Evolutionary conservation across 2,888 invertebrate genomes (phyloP).

Genomic region (Drosophila paramelanica): DNA sequence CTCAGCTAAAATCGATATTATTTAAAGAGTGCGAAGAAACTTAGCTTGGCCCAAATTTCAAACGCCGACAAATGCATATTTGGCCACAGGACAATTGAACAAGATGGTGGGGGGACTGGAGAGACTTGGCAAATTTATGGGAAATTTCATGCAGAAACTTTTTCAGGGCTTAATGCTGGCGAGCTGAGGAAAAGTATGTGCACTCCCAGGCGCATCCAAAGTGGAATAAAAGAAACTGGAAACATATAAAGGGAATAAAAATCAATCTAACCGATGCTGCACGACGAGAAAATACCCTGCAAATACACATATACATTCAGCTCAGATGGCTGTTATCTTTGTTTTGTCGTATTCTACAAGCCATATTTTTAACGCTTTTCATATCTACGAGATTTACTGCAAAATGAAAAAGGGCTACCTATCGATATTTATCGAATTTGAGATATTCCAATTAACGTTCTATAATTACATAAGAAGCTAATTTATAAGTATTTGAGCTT

Average conservation of each 20-base stretch:
- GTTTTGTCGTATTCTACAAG: too few species aligned
- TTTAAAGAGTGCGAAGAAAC: slow-evolving; percentile 12
- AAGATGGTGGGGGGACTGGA: background rate
- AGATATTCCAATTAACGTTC: too few species aligned
- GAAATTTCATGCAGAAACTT: slow-evolving; percentile 39
- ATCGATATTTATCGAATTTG: too few species aligned
- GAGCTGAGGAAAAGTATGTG: slow-evolving; percentile 19
- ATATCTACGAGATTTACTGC: too few species aligned
- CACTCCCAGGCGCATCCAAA: slow-evolving; percentile 29
- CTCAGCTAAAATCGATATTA: slow-evolving; percentile 23
- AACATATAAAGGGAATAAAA: background rate
- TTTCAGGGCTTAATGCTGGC: slow-evolving; percentile 9
- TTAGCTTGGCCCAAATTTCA: slow-evolving; percentile 19
- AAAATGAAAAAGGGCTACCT: too few species aligned
- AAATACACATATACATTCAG: too few species aligned
- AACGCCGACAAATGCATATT: slow-evolving; percentile 31
- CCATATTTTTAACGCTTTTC: too few species aligned
- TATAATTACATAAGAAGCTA: too few species aligned
- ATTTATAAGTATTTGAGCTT: too few species aligned
- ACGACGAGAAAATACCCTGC: background rate
- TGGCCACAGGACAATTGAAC: slow-evolving; percentile 22
- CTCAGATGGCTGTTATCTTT: too few species aligned
- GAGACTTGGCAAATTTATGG: slow-evolving; percentile 43
- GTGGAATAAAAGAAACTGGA: slow-evolving; percentile 23
- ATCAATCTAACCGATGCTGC: background rate